phyloP scores from a whole-genome alignment of 2,888 invertebrate species.

The Atethmia centrago region DNA sequence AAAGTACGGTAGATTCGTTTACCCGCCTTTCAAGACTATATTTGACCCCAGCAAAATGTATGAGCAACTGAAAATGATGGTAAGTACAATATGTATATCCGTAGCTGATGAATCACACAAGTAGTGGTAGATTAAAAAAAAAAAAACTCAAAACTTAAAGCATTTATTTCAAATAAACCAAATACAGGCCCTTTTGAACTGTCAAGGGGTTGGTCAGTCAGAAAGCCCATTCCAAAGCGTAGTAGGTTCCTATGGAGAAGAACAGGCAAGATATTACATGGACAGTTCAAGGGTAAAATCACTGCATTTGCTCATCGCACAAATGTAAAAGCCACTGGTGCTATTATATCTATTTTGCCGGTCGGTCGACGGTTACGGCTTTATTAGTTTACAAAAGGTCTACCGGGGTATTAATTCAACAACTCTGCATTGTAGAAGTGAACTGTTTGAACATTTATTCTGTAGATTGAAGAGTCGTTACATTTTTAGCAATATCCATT shows the following conservation, averaged over 20 bases:
- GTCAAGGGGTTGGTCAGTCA: too few relatives aligned
- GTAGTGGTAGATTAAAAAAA: too few relatives aligned
- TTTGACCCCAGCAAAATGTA: slow-evolving; percentile 92
- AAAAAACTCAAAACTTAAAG: too few relatives aligned
- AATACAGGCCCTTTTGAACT: too few relatives aligned
- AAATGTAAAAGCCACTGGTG: neutral
- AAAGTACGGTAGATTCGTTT: slow-evolving; percentile 93
- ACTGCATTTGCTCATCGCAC: neutral
- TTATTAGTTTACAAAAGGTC: slow-evolving; percentile 25
- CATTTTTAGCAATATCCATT: neutral
- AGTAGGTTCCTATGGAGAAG: too few relatives aligned
- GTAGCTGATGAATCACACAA: neutral
- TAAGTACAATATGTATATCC: slow-evolving; percentile 81
- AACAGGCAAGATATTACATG: too few relatives aligned
- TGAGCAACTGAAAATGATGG: slow-evolving; percentile 92
- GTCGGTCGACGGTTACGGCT: neutral
- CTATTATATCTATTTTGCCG: slow-evolving; percentile 1
- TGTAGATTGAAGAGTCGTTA: neutral
- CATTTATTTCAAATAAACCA: too few relatives aligned
- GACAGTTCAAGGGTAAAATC: neutral
- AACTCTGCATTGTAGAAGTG: neutral
- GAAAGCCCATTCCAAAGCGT: too few relatives aligned
- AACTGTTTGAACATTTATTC: slow-evolving; percentile 10
- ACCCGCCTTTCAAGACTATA: slow-evolving; percentile 93
- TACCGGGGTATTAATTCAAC: neutral